Conservation (phyloP, 2,888 invertebrate genomes). For the Tromatobia lineatoria region DNA sequence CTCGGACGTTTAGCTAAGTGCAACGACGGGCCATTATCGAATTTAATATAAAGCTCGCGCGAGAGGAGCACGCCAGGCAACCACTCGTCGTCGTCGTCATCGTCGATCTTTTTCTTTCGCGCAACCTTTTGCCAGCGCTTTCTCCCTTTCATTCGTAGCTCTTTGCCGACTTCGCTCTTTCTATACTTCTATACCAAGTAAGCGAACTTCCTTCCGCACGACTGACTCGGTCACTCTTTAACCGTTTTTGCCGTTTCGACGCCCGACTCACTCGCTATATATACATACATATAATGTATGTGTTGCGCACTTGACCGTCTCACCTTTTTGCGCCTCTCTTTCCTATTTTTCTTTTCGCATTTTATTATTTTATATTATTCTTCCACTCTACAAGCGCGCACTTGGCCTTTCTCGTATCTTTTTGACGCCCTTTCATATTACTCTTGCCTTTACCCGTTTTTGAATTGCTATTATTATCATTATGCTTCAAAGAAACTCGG, state of each 20-base stretch:
- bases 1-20: constrained; percentile 72
- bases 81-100: constrained; percentile 55
- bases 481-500: constrained; percentile 1
- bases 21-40: constrained; percentile 69
- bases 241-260: constrained; percentile 65
- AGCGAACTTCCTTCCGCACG: constrained; percentile 59
- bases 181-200: constrained; percentile 39
- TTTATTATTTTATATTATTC: constrained; percentile 8
- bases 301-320: constrained; percentile 62
- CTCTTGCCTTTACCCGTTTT: not conserved
- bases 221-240: constrained; percentile 64
- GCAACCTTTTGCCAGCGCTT: constrained; percentile 27
- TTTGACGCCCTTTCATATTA: not conserved
- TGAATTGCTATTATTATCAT: constrained; percentile 1
- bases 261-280: constrained; percentile 33
- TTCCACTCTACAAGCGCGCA: not conserved
- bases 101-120: constrained; percentile 27
- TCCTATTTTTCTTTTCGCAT: not conserved
- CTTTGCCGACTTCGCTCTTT: constrained; percentile 56
- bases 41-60: constrained; percentile 66
- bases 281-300: constrained; percentile 4
- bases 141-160: constrained; percentile 43
- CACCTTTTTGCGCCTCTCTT: constrained; percentile 1
- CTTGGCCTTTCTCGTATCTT: not conserved
- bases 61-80: constrained; percentile 51